Evolutionary conservation across 2,797 vertebrate genomes (phyloP), one percentile per base, ranked within the genome.

Genomic region (Kryptopterus vitreolus): DNA sequence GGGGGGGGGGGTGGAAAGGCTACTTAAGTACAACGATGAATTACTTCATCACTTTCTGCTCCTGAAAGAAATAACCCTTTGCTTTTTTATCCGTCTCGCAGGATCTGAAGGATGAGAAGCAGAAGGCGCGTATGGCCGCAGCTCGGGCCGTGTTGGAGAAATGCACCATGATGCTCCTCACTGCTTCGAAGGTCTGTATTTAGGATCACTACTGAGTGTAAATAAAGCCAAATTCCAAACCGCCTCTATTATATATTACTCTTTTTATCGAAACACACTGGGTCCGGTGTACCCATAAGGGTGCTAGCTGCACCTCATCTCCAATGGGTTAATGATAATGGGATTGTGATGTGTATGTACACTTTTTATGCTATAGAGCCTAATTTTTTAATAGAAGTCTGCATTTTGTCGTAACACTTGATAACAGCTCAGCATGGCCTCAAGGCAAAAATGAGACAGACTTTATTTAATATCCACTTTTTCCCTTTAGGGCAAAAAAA

Each of bases 81-180:
- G 59, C 50, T 33, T 0, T 66, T 57, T n/a, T 35, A 4, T 22
- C 31, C 18, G 13, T 79, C 26, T 66, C 50, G 61, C 79, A 99
- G 98, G 98, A 99, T 91, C 91, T 99, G 87, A 99, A 99, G 88
- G 97, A 98, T 85, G 98, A 99, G 88, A 99, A 98, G 93, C 98
- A 98, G 90, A 98, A 98, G 87, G 97, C 98, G 9, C 94, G 95
- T 85, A 99, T 99, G 97, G 98, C 97, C 70, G 97, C 96, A 33
- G 96, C 97, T 61, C 92, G 98, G 83, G 95, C 98, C 0, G 95
- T 99, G 84, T 94, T 99, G 85, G 98, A 99, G 90, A 99, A 99
- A 87, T 99, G 98, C 85, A 99, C 98, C 48, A 99, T 99, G 98
- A 99, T 99, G 97, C 96, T 99, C 59, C 94, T 99, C 80, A 99